phyloP scores from a whole-genome alignment of 2,888 invertebrate genomes.

The Acanthosepion lycidas region DNA sequence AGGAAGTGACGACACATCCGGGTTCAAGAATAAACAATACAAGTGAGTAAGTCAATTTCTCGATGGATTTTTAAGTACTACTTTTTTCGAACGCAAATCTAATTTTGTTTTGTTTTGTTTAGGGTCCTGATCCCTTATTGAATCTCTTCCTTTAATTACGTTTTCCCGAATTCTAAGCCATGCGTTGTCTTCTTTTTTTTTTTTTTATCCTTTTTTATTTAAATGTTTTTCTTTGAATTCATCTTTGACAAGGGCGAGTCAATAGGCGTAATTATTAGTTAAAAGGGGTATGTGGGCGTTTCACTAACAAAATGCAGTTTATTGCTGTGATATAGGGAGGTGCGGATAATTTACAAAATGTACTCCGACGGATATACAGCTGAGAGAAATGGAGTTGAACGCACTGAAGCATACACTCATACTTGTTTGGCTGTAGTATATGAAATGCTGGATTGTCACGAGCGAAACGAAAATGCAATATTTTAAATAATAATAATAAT shows the following conservation, averaged over 20 bases:
- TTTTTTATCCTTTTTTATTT: background rate
- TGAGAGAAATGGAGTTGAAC: too few relatives aligned
- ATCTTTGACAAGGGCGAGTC: background rate
- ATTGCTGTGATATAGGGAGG: background rate
- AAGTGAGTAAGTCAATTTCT: slow-evolving; percentile 12
- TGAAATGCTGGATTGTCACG: too few relatives aligned
- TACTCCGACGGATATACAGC: background rate
- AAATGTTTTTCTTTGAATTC: background rate
- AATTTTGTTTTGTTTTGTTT: background rate
- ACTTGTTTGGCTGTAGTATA: too few relatives aligned
- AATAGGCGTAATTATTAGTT: slow-evolving; percentile 8
- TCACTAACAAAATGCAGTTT: background rate
- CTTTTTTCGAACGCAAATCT: background rate
- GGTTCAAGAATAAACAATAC: background rate
- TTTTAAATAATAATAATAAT: too few relatives aligned
- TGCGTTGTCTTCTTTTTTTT: background rate
- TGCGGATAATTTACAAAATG: background rate
- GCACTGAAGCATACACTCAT: too few relatives aligned
- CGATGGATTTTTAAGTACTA: background rate
- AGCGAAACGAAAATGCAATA: too few relatives aligned
- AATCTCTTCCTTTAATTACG: background rate
- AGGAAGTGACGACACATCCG: slow-evolving; percentile 11
- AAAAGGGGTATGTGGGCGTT: background rate
- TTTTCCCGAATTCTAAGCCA: background rate
- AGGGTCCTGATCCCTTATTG: background rate